Base-by-base conservation (phyloP, 2,797 vertebrate genomes). In the Neosilurus hyrtlii region DNA sequence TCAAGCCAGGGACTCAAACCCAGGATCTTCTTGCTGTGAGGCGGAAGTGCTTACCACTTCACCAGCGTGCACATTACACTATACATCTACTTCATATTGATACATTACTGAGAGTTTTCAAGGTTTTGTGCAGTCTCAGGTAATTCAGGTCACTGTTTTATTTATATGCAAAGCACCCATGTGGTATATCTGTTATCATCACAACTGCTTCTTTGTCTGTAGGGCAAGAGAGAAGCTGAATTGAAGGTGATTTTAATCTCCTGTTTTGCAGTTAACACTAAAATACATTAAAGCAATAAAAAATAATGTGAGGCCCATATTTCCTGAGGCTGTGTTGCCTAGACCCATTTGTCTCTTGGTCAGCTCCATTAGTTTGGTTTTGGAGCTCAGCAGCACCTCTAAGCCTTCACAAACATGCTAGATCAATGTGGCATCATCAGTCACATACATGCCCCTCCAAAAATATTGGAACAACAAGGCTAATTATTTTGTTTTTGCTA, bases 221-320 rank as follows among this genome's bases (percentile, higher is more conserved):
- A 75, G 78, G 84, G 81, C 78, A 83, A 51, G 83, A 85, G 87
- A 88, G 90, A 87, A 89, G 89, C 88, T 87, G 83, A 79, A 90
- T 88, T 86, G 88, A 86, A 89, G 89, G 91, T 92, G 89, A 92
- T 92, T 87, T 89, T 90, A 84, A 91, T 83, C 89, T 92, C 90
- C 89, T 89, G 85, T 90, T 91, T 93, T 86, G 90, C 91, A 92
- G 90, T 94, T 93, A 94, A 92, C 89, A 92, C 90, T 89, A 91
- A 93, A 93, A 93, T 92, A 89, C 89, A 91, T 92, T 92, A 93
- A 91, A 92, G 91, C 89, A 92, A 92, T 94, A 93, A 94, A 78
- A 93, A 93, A 91, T 91, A 91, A 92, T 92, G 86, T 80, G 89
- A 89, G 85, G 86, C 81, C 89, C 88, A 91, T 92, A 91, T 92